A percentile compares a stretch with the other conserved stretches of the same genome.
phyloP scores from a whole-genome alignment of 2,797 vertebrate genomes.

The Anabacerthia variegaticeps region DNA sequence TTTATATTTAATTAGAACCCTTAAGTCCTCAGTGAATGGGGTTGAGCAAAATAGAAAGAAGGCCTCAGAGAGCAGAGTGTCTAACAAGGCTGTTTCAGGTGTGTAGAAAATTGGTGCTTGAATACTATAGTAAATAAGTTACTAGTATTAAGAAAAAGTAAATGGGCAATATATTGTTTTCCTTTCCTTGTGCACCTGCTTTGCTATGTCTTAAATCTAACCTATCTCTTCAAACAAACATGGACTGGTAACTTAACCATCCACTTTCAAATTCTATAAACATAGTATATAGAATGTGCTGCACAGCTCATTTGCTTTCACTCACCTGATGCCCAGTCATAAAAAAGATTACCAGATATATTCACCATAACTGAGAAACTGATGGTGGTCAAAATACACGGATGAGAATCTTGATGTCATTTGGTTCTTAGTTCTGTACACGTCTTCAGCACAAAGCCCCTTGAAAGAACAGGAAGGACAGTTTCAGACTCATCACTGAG shows the following conservation, averaged over 20 bases:
- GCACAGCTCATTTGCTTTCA: constrained; percentile 46
- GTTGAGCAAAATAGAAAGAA: constrained; percentile 82
- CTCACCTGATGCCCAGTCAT: not conserved
- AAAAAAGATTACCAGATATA: not conserved
- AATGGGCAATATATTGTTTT: not conserved
- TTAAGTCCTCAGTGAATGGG: constrained; percentile 80
- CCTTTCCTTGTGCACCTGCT: constrained; percentile 57
- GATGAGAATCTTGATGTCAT: not conserved
- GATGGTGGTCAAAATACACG: not conserved
- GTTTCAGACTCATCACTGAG: not conserved
- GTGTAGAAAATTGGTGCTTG: constrained; percentile 73
- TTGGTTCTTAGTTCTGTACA: not conserved
- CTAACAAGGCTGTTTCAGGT: constrained; percentile 80
- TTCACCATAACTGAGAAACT: not conserved
- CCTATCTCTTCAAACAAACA: not conserved
- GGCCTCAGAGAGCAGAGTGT: constrained; percentile 79
- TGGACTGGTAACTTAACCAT: not conserved
- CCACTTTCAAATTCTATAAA: not conserved
- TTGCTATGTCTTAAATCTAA: constrained; percentile 39
- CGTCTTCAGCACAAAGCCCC: not conserved
- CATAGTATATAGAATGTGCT: not conserved
- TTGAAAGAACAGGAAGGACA: not conserved
- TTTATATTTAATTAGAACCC: constrained; percentile 82
- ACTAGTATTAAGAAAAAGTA: not conserved
- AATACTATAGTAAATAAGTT: constrained; percentile 46